Base-by-base conservation (phyloP, 2,888 invertebrate species). In the Limenitis camilla region DNA sequence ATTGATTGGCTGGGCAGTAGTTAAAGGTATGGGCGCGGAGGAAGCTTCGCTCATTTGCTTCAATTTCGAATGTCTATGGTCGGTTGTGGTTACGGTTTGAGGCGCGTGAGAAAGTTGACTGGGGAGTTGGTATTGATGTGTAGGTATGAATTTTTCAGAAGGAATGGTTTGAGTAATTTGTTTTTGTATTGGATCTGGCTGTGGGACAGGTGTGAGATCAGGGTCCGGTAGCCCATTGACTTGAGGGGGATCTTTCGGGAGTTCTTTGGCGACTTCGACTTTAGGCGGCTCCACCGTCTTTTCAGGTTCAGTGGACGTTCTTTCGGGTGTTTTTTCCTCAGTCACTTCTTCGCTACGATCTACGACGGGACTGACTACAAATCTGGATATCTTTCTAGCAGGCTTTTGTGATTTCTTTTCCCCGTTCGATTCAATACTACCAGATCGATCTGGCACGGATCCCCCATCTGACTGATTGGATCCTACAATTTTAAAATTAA, bases 281-380 rank as follows among this genome's bases (percentile, higher is more conserved):
- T 53, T 46, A 30, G 52, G 44, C 7, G 50, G 45, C 11, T 61
- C 60, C 29, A 51, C 44, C 28, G 57, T 41, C 45, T 41, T 39
- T 9, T 64, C 65, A 29, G 59, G 40, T 27, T 61, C 53, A 11
- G 47, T 38, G 19, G 49, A 50, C 46, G 58, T 40, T 29, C 69
- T 30, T 68, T 74, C 31, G 68, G 64, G 27, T 63, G 42, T 8
- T 19, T 63, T 57, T 47, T 59, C 53, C 59, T 66, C 57, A 53
- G 61, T 32, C 60, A 72, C 71, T 52, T 76, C 72, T 57, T 78
- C 81, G 39, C 75, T 76, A 83, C 89, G 68, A 61, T 91, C 92
- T 32, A 92, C 88, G 1, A 94, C 94, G 27, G 94, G 94, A 74
- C 94, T 94, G 63, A 95, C 94, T 72, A 94, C 89, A 80, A 95